These are phyloP conservation scores for Orycteropus afer DNA, from an alignment of 2,113 vertebrate genomes.

Conservation along the genomic window DNA sequence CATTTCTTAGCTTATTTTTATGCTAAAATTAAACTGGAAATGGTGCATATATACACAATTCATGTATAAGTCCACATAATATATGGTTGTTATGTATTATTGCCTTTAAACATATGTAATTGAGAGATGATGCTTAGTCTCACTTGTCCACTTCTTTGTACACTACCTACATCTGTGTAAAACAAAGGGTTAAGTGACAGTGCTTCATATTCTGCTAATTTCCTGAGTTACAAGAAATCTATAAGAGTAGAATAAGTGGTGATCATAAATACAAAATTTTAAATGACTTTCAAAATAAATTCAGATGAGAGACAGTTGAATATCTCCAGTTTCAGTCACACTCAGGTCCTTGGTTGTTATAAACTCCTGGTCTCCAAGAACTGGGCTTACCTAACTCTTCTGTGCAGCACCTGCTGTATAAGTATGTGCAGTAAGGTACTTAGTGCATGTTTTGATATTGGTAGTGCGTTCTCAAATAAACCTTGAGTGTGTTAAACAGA, in stretches of 20 bases:
- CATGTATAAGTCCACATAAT: neutral
- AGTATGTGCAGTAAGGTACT: neutral
- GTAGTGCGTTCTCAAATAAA: neutral
- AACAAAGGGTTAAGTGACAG: neutral
- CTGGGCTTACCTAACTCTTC: neutral
- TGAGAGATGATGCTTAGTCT: neutral
- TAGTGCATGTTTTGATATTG: neutral
- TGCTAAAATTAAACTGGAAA: neutral
- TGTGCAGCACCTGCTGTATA: rapidly evolving
- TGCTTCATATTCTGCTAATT: neutral
- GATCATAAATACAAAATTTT: neutral
- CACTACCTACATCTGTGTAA: neutral
- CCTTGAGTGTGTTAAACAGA: neutral
- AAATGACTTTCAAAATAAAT: neutral
- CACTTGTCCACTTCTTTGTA: neutral
- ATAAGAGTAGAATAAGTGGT: neutral
- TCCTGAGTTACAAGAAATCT: neutral
- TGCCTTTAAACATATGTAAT: neutral
- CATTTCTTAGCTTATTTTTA: neutral
- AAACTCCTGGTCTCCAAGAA: neutral
- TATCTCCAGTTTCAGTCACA: neutral
- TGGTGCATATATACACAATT: neutral
- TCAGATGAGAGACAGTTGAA: neutral
- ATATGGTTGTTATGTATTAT: neutral
- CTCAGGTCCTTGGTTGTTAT: neutral